Conservation (phyloP, 2,797 vertebrate species). For the Ceryle rudis region DNA sequence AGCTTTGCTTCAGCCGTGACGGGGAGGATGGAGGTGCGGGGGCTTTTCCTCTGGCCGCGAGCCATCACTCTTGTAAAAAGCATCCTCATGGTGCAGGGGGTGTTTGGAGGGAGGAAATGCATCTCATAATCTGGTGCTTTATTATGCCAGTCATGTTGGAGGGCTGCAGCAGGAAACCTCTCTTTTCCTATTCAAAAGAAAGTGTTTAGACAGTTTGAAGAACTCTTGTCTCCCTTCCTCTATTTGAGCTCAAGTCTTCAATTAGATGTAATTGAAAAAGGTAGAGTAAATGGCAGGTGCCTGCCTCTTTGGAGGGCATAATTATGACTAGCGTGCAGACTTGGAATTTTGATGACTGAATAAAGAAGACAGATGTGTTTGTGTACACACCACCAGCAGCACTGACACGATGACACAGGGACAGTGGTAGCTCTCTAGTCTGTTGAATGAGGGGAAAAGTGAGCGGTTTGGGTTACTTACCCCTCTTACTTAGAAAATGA, state of each 20-base stretch:
- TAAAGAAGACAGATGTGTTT: slow-evolving; percentile 38
- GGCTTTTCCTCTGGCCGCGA: neutral
- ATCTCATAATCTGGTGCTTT: neutral
- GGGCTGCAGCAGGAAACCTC: neutral
- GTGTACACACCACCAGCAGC: neutral
- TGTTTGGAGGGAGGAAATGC: neutral
- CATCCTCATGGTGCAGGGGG: neutral
- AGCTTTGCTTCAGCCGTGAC: neutral
- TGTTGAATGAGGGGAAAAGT: neutral
- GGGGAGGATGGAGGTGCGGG: accelerated
- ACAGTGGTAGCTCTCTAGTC: neutral
- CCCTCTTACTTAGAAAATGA: neutral
- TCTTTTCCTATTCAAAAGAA: slow-evolving; percentile 17
- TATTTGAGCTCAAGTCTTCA: slow-evolving; percentile 48
- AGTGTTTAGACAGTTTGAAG: slow-evolving; percentile 57
- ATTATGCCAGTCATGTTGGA: slow-evolving; percentile 28
- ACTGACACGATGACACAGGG: neutral
- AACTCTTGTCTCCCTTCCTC: slow-evolving; percentile 63
- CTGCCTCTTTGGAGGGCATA: slow-evolving; percentile 41
- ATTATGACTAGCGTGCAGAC: slow-evolving; percentile 57
- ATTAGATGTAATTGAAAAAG: slow-evolving; percentile 59
- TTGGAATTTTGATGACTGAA: slow-evolving; percentile 66
- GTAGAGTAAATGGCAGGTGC: slow-evolving; percentile 59
- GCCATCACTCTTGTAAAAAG: neutral
- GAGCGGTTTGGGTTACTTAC: neutral